These are phyloP conservation scores for Ectemnius continuus DNA, from an alignment of 2,888 invertebrate genomes.

Conservation along the genomic window DNA sequence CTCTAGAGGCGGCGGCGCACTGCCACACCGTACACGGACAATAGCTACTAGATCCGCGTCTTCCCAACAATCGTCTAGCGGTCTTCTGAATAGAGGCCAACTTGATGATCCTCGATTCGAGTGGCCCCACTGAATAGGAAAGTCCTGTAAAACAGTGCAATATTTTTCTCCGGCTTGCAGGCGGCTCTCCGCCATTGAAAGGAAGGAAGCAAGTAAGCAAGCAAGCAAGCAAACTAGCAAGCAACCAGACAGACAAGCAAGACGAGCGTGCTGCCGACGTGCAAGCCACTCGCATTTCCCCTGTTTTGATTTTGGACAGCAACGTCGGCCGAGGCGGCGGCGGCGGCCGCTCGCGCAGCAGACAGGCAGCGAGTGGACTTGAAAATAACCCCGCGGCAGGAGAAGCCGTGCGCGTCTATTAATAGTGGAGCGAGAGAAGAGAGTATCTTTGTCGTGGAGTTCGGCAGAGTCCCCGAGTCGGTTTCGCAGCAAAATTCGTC, in stretches of 20 bases:
- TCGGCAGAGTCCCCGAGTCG: slow-evolving; percentile 50
- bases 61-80: slow-evolving; percentile 7
- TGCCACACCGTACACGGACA: background rate
- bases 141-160: background rate
- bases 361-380: slow-evolving; percentile 66
- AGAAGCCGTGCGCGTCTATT: slow-evolving; percentile 70
- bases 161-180: background rate
- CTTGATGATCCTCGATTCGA: slow-evolving; percentile 6
- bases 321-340: slow-evolving; percentile 23
- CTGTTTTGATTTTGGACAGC: slow-evolving; percentile 65
- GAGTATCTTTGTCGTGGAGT: slow-evolving; percentile 69
- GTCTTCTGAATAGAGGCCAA: slow-evolving; percentile 4
- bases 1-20: slow-evolving; percentile 1
- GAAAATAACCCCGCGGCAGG: slow-evolving; percentile 74
- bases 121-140: background rate
- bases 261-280: slow-evolving; percentile 31
- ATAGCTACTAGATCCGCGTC: slow-evolving; percentile 6
- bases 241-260: slow-evolving; percentile 1
- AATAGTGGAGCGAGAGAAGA: slow-evolving; percentile 64
- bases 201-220: background rate
- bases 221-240: background rate
- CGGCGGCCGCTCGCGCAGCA: slow-evolving; percentile 18
- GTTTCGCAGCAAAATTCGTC: slow-evolving; percentile 58
- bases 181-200: background rate
- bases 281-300: slow-evolving; percentile 37